Base-by-base conservation (phyloP, 2,113 vertebrate species). In the Castor canadensis region DNA sequence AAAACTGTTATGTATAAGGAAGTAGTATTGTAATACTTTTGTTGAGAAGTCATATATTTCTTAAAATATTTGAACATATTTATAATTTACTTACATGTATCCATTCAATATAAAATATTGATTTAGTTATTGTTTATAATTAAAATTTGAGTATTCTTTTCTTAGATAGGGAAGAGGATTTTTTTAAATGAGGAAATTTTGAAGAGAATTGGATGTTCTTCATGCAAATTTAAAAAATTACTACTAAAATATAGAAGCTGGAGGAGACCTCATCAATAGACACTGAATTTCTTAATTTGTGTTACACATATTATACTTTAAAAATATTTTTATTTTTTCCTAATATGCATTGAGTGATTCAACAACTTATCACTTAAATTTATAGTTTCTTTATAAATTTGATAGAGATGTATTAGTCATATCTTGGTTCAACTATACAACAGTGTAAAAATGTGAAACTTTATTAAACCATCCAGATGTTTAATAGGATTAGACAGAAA, bases 311-410 rank as follows among this genome's bases (percentile, higher is more conserved):
- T 54, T 79, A 45, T 49, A 9, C 73, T 43, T 75, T 13, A 62
- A 60, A 94, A 71, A 40, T 67, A 67, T 62, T 30, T 88, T 73
- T 73, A 12, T n/a, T n/a, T 72, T 30, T 79, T 77, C 35, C 35
- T 71, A n/a, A 45, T 83, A 54, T 24, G 32, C 47, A 43, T 2
- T 89, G 45, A 93, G 9, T 47, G 40, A 72, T 64, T 91, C 62
- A 1, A 52, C 35, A 13, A 4, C 16, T 49, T 58, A 85, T 52
- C n/a, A 54, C 60, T 94, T 49, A 84, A 89, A 62, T 52, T 49
- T 85, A 90, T n/a, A 69, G 67, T 40, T 77, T 69, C 79, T n/a
- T 80, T 19, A 73, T 87, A 87, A 22, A 90, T 43, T 91, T 91
- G 9, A n/a, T 47, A 47, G 43, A 66, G 52, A 28, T 49, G 19